These are phyloP conservation scores for Stercorarius parasiticus DNA, from an alignment of 2,113 vertebrate genomes.

Conservation along the genomic window DNA sequence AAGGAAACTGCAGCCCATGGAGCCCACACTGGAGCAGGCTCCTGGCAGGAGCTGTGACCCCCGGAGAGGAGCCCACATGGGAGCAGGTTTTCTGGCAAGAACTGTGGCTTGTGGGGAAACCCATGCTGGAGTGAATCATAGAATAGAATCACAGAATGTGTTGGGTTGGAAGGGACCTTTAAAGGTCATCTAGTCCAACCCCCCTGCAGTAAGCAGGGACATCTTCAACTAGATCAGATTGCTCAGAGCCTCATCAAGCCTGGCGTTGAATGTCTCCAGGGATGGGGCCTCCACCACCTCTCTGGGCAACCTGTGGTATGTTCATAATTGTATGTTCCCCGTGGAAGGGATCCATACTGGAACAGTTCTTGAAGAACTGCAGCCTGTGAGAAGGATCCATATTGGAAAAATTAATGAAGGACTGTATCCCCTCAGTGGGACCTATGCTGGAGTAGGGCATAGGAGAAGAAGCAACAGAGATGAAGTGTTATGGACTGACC, in stretches of 20 bases:
- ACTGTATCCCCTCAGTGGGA: background rate
- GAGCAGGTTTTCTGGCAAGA: background rate
- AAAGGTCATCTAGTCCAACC: too few species aligned
- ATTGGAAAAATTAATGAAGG: background rate
- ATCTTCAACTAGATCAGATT: too few species aligned
- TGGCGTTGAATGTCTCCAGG: too few species aligned
- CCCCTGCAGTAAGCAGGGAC: too few species aligned
- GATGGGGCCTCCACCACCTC: too few species aligned
- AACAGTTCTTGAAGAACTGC: background rate
- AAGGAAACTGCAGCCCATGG: background rate
- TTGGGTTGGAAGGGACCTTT: too few species aligned
- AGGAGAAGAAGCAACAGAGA: background rate
- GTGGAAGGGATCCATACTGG: background rate
- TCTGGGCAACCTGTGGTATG: background rate
- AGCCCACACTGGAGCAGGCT: background rate
- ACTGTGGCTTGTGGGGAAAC: background rate
- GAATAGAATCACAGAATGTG: too few species aligned
- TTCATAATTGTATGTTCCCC: background rate
- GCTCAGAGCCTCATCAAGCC: too few species aligned
- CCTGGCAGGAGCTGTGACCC: background rate
- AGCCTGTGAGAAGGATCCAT: background rate
- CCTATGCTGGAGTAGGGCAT: rapidly evolving
- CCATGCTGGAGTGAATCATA: background rate
- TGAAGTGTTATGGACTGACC: background rate
- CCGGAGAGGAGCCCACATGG: background rate